phyloP scores from a whole-genome alignment of 2,113 vertebrate species.

The Pica pica region DNA sequence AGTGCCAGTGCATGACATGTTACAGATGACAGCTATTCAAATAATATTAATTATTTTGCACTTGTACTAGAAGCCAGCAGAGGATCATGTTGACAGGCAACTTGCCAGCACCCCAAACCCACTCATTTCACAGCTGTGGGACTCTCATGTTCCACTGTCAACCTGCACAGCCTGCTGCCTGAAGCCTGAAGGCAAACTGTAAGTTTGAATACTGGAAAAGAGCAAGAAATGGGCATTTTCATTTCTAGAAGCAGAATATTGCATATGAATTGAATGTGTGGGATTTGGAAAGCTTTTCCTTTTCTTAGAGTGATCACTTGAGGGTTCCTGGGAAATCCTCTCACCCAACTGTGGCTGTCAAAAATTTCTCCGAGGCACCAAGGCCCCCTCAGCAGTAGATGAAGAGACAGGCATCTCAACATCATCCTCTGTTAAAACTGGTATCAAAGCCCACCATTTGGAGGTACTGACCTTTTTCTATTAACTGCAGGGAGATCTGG shows the following conservation, averaged over 20 bases:
- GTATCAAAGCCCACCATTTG: not conserved
- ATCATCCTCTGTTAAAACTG: not conserved
- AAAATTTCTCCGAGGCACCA: not conserved
- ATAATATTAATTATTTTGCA: not conserved
- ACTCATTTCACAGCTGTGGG: slow-evolving; percentile 9
- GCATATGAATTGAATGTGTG: not conserved
- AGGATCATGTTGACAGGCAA: not conserved
- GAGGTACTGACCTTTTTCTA: not conserved
- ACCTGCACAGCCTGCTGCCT: not conserved
- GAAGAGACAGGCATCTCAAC: not conserved
- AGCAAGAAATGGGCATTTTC: not conserved
- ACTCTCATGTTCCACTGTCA: not conserved
- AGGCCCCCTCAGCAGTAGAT: not conserved
- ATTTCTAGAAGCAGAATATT: not conserved
- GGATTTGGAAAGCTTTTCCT: not conserved
- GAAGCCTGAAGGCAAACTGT: slow-evolving; percentile 20
- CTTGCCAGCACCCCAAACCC: slow-evolving; percentile 3
- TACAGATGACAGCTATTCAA: not conserved
- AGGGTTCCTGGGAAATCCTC: not conserved
- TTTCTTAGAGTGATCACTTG: not conserved
- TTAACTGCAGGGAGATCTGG: not conserved
- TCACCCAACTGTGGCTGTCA: not conserved
- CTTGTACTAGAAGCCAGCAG: not conserved
- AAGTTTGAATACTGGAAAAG: slow-evolving; percentile 5
- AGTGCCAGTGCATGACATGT: not conserved